phyloP scores from a whole-genome alignment of 2,113 vertebrate species.

The Amphiprion ocellaris region DNA sequence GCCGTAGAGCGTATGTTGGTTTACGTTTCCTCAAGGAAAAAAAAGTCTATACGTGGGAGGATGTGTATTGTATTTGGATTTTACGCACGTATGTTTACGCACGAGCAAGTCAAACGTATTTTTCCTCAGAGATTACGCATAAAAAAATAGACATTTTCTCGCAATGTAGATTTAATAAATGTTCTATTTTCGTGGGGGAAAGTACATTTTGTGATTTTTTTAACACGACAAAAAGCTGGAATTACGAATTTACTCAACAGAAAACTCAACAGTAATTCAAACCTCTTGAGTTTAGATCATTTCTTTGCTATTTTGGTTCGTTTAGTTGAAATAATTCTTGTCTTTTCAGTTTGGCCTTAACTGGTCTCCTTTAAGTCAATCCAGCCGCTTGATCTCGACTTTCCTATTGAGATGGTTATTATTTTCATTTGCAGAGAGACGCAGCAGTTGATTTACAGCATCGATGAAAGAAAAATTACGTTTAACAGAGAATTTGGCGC shows the following conservation, averaged over 20 bases:
- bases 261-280: background rate
- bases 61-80: too few relatives aligned
- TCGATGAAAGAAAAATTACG: slow-evolving; percentile 90
- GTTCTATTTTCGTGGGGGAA: too few relatives aligned
- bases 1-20: background rate
- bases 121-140: too few relatives aligned
- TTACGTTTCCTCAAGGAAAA: background rate
- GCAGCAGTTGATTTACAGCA: slow-evolving; percentile 90
- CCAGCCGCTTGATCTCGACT: slow-evolving; percentile 89
- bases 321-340: slow-evolving; percentile 33
- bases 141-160: too few relatives aligned
- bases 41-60: background rate
- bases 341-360: slow-evolving; percentile 66
- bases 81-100: too few relatives aligned
- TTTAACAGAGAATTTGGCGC: slow-evolving; percentile 89
- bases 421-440: slow-evolving; percentile 88
- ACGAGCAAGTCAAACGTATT: too few relatives aligned
- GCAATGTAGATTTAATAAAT: too few relatives aligned
- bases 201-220: too few relatives aligned
- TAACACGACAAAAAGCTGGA: background rate
- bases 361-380: slow-evolving; percentile 65
- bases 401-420: slow-evolving; percentile 89
- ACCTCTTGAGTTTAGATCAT: background rate
- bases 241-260: background rate
- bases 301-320: background rate